Percentiles rank a stretch among this genome's conserved stretches.
These are phyloP conservation scores for Notodonta dromedarius DNA, from an alignment of 2,888 invertebrate genomes.

Conservation along the genomic window DNA sequence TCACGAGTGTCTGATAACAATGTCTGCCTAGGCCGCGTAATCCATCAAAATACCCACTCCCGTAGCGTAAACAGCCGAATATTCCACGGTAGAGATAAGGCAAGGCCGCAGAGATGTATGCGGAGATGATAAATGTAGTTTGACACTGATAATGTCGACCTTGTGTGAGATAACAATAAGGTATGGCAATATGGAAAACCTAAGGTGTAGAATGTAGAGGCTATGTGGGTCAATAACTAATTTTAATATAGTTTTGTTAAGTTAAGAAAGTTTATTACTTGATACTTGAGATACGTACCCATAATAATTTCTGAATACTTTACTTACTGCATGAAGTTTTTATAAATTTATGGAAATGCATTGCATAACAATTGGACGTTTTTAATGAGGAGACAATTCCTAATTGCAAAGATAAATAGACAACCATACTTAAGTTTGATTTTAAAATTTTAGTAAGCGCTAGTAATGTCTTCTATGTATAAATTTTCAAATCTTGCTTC, in stretches of 20 bases:
- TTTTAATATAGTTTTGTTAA: neutral
- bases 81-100: conserved; percentile 38
- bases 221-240: conserved; percentile 9
- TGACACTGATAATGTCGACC: conserved; percentile 63
- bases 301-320: too few species aligned
- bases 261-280: too few species aligned
- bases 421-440: too few species aligned
- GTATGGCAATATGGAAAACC: conserved; percentile 8
- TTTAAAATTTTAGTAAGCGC: too few species aligned
- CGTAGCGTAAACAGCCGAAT: conserved; percentile 16
- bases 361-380: too few species aligned
- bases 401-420: too few species aligned
- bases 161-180: conserved; percentile 44
- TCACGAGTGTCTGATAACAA: conserved; percentile 17
- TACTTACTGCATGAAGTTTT: neutral
- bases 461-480: too few species aligned
- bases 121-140: conserved; percentile 56
- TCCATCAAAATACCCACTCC: conserved; percentile 32
- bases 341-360: neutral
- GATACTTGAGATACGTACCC: too few species aligned
- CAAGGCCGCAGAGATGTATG: conserved; percentile 41
- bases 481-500: too few species aligned
- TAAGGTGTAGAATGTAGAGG: conserved; percentile 2
- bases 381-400: too few species aligned
- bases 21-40: conserved; percentile 7